phyloP scores from a whole-genome alignment of 2,113 vertebrate genomes.

The Pseudorectes ferrugineus region DNA sequence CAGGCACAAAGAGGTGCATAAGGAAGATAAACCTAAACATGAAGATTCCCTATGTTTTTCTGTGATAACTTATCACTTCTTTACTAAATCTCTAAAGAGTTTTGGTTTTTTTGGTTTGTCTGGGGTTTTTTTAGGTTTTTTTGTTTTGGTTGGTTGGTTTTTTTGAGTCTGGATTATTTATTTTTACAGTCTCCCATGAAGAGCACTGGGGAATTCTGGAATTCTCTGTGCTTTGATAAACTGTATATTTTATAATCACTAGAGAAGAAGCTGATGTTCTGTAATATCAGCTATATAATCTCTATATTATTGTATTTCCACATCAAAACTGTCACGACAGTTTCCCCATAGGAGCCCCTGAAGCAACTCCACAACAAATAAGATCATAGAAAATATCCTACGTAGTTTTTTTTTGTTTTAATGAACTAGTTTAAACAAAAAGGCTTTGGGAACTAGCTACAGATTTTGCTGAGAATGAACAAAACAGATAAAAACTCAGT shows the following conservation, averaged over 20 bases:
- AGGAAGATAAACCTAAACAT: neutral
- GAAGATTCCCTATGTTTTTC: neutral
- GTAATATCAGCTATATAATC: neutral
- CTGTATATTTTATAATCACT: neutral
- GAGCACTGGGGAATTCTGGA: neutral
- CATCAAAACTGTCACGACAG: neutral
- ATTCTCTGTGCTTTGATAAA: neutral
- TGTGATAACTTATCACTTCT: neutral
- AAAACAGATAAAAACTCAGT: neutral
- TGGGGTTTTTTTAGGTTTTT: no score
- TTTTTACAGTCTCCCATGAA: neutral
- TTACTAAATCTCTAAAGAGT: neutral
- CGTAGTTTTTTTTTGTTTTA: neutral
- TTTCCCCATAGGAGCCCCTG: neutral
- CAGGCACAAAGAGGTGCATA: neutral
- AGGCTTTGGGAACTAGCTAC: neutral
- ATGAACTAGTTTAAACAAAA: neutral
- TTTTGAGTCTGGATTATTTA: neutral
- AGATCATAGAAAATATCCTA: neutral
- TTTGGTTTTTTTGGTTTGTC: neutral
- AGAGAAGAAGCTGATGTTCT: neutral
- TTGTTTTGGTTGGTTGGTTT: no score
- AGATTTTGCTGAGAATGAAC: neutral
- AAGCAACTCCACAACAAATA: neutral
- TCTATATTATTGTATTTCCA: neutral